These are phyloP conservation scores for Sturnus vulgaris DNA, from an alignment of 2,113 vertebrate species.

Conservation along the genomic window DNA sequence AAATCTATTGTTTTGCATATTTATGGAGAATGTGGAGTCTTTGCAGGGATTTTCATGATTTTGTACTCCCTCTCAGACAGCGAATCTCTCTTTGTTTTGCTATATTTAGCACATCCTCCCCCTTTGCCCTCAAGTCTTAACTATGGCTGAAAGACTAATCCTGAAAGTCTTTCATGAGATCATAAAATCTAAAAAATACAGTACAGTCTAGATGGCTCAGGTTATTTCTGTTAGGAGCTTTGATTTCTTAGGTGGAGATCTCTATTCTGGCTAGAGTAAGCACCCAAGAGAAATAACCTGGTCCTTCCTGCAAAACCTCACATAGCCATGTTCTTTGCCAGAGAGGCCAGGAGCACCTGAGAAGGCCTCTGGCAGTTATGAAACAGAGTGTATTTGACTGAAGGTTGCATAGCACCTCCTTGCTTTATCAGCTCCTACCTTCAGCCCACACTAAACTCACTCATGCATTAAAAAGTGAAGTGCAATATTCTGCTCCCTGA, in stretches of 20 bases:
- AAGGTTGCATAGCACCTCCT: background rate
- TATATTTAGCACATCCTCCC: background rate
- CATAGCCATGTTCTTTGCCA: background rate
- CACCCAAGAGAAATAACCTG: background rate
- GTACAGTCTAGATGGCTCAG: background rate
- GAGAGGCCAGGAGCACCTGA: background rate
- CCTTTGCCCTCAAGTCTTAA: background rate
- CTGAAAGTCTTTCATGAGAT: background rate
- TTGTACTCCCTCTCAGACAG: background rate
- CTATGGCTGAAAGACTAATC: background rate
- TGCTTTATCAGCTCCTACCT: conserved; percentile 8
- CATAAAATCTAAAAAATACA: background rate
- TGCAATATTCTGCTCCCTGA: background rate
- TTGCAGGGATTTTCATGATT: background rate
- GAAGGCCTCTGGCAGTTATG: background rate
- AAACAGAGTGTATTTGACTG: background rate
- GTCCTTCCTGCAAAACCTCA: background rate
- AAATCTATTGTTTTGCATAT: background rate
- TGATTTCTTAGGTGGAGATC: background rate
- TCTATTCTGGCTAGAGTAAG: background rate
- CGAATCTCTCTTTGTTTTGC: background rate
- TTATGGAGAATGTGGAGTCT: background rate
- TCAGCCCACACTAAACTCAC: background rate
- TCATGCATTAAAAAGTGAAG: background rate
- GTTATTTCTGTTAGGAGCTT: background rate